Percentiles rank a stretch among this genome's conserved stretches.
Evolutionary conservation across 2,888 invertebrate genomes (phyloP).

Genomic region (Boloria euphrosyne): DNA sequence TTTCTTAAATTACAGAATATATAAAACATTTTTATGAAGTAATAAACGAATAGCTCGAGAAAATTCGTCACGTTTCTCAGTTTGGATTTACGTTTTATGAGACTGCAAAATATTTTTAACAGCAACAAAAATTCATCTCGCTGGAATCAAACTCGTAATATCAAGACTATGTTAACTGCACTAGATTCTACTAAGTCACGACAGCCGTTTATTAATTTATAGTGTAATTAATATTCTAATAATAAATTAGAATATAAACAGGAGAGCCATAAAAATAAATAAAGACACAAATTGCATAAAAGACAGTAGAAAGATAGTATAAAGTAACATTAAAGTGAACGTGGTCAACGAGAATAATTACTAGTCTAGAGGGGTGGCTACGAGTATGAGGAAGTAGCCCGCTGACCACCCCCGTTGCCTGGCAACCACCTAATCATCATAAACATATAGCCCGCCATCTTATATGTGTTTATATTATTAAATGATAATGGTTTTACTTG

Average conservation of each 20-base stretch:
- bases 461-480: slow-evolving; percentile 30
- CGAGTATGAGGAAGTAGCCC: slow-evolving; percentile 72
- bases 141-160: no score
- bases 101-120: no score
- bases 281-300: slow-evolving; percentile 19
- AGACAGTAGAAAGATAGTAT: slow-evolving; percentile 48
- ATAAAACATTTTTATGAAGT: no score
- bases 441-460: slow-evolving; percentile 66
- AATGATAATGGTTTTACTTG: background rate
- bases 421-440: slow-evolving; percentile 81
- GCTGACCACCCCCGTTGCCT: slow-evolving; percentile 76
- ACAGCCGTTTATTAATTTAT: no score
- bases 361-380: slow-evolving; percentile 59
- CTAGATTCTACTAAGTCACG: no score
- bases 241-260: background rate
- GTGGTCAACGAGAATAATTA: slow-evolving; percentile 73
- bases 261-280: slow-evolving; percentile 10
- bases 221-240: background rate
- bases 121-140: no score
- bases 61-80: no score
- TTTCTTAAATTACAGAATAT: no score
- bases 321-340: slow-evolving; percentile 70
- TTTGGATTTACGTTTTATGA: no score
- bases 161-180: no score
- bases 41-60: no score